Evolutionary conservation across 2,113 vertebrate genomes (phyloP).

Genomic region (Syngnathus floridae): DNA sequence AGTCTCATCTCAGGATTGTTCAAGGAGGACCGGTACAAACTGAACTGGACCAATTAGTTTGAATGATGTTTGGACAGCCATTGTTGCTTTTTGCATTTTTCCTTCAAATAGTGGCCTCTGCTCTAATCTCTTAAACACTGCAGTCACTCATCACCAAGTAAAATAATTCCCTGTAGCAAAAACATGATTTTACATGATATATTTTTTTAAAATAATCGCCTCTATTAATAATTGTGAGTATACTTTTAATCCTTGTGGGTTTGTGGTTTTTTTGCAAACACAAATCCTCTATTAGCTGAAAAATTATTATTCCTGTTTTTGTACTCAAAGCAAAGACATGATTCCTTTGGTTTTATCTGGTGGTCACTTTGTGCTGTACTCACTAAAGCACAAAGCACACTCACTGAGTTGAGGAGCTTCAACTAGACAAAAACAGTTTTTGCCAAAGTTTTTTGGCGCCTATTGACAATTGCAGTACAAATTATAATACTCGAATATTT

Average conservation of each 20-base stretch:
- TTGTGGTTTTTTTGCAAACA: background rate
- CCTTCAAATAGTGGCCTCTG: background rate
- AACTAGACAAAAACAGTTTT: background rate
- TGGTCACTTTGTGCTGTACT: background rate
- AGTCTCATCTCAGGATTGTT: conserved; percentile 69
- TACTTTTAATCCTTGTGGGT: background rate
- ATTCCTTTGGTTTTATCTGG: background rate
- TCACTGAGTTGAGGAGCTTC: background rate
- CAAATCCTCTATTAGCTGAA: background rate
- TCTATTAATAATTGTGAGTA: too few species aligned
- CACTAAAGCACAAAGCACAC: too few species aligned
- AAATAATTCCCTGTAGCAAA: too few species aligned
- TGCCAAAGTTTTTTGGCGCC: too few species aligned
- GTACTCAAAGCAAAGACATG: background rate
- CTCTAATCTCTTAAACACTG: too few species aligned
- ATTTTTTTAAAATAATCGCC: too few species aligned
- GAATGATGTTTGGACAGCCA: conserved; percentile 20
- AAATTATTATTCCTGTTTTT: background rate
- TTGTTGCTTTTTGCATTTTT: background rate
- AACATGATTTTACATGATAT: too few species aligned
- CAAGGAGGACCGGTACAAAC: conserved; percentile 47
- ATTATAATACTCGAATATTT: too few species aligned
- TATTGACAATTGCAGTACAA: background rate
- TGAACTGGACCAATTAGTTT: conserved; percentile 51
- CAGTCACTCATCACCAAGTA: too few species aligned